These are phyloP conservation scores for Clarias batrachus DNA, from an alignment of 2,113 vertebrate species.

Conservation along the genomic window DNA sequence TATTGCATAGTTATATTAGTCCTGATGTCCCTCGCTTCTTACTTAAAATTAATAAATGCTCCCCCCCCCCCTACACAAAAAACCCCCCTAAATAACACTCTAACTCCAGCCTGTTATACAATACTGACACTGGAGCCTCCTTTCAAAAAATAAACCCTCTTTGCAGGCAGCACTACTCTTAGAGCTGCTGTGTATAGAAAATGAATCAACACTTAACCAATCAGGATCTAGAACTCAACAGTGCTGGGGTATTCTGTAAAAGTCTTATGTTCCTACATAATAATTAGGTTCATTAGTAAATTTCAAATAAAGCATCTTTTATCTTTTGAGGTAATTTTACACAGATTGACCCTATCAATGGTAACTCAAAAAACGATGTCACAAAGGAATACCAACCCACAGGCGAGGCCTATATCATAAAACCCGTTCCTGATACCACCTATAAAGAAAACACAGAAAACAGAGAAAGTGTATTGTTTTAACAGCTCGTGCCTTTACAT, in stretches of 20 bases:
- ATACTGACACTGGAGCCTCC: neutral
- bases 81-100: neutral
- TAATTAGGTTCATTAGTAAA: neutral
- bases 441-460: conserved; percentile 57
- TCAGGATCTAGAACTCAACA: neutral
- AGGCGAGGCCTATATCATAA: conserved; percentile 90
- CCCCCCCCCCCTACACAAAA: neutral
- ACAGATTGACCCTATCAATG: neutral
- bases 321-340: neutral
- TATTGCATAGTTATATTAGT: neutral
- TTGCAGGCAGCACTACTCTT: neutral
- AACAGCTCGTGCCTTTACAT: neutral
- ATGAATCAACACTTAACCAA: neutral
- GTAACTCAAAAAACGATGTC: neutral
- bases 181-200: neutral
- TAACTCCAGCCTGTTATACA: too few species aligned
- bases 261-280: neutral
- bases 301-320: neutral
- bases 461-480: neutral
- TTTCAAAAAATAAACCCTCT: neutral
- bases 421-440: conserved; percentile 89
- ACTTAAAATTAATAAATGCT: neutral
- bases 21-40: neutral
- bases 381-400: conserved; percentile 78
- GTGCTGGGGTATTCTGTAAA: neutral